phyloP scores from a whole-genome alignment of 1,140 invertebrate species.

The Zaprionus taronus region DNA sequence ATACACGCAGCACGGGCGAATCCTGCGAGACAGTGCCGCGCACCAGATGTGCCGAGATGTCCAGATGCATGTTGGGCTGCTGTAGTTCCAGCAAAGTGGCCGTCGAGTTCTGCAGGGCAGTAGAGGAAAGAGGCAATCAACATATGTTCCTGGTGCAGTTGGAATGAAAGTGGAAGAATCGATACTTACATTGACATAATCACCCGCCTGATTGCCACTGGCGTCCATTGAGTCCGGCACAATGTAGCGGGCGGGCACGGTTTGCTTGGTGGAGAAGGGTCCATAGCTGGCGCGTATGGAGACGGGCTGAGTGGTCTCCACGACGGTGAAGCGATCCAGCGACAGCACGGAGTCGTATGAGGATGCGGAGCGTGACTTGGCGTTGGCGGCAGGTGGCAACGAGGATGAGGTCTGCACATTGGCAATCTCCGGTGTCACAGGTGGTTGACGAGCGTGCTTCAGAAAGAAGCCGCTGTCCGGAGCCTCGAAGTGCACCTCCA shows the following conservation, averaged over 20 bases:
- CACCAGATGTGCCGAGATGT: conserved; percentile 96
- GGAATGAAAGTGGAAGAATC: background rate
- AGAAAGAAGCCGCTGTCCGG: conserved; percentile 95
- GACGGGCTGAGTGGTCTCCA: conserved; percentile 93
- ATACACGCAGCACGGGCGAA: conserved; percentile 92
- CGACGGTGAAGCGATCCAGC: conserved; percentile 93
- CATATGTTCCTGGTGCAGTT: background rate
- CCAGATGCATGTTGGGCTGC: conserved; percentile 90
- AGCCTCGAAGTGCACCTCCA: conserved; percentile 95
- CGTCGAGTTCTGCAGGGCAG: conserved; percentile 69
- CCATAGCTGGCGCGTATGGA: conserved; percentile 95
- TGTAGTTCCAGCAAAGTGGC: conserved; percentile 86
- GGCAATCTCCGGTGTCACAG: conserved; percentile 80
- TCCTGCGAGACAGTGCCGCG: conserved; percentile 92
- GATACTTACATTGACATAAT: conserved; percentile 76
- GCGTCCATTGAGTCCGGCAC: conserved; percentile 91
- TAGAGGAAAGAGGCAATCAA: background rate
- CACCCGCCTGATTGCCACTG: conserved; percentile 61
- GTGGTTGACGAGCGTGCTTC: conserved; percentile 90
- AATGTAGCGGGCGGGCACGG: conserved; percentile 94
- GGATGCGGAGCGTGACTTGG: conserved; percentile 42
- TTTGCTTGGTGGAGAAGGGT: conserved; percentile 96
- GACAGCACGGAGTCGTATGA: conserved; percentile 87
- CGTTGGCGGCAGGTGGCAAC: conserved; percentile 57
- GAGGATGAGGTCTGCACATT: conserved; percentile 70